phyloP scores from a whole-genome alignment of 2,113 vertebrate genomes.

The Phaethon lepturus region DNA sequence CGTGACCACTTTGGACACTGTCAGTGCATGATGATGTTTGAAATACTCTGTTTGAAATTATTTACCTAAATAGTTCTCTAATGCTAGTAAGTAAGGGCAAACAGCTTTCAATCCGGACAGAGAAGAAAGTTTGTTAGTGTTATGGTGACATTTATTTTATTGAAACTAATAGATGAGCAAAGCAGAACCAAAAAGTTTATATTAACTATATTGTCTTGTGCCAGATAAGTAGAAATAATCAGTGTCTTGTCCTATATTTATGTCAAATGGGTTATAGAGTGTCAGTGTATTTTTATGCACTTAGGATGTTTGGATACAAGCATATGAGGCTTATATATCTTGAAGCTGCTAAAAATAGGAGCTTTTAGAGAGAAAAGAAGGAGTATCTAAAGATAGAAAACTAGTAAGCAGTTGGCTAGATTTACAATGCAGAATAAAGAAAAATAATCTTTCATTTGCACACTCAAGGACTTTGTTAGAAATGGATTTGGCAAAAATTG shows the following conservation, averaged over 20 bases:
- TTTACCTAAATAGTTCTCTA: background rate
- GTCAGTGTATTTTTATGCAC: background rate
- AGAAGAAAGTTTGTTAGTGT: background rate
- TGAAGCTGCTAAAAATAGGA: conserved; percentile 1
- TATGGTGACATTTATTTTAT: background rate
- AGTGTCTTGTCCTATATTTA: background rate
- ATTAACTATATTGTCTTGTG: background rate
- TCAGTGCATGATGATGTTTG: background rate
- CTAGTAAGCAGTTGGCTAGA: background rate
- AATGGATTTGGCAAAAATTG: background rate
- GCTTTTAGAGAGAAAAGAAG: background rate
- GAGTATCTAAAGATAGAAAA: background rate
- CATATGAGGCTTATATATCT: background rate
- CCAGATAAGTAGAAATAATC: background rate
- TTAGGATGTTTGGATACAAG: background rate
- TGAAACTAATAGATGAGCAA: background rate
- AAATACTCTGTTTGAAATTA: background rate
- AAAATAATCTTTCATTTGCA: background rate
- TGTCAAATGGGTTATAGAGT: background rate
- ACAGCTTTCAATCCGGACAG: background rate
- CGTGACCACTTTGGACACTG: background rate
- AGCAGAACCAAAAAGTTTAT: background rate
- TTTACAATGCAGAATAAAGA: background rate
- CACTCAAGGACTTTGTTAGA: background rate
- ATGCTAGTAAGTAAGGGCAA: background rate